Evolutionary conservation across 2,113 vertebrate genomes (phyloP).

Genomic region (Muntiacus reevesi): DNA sequence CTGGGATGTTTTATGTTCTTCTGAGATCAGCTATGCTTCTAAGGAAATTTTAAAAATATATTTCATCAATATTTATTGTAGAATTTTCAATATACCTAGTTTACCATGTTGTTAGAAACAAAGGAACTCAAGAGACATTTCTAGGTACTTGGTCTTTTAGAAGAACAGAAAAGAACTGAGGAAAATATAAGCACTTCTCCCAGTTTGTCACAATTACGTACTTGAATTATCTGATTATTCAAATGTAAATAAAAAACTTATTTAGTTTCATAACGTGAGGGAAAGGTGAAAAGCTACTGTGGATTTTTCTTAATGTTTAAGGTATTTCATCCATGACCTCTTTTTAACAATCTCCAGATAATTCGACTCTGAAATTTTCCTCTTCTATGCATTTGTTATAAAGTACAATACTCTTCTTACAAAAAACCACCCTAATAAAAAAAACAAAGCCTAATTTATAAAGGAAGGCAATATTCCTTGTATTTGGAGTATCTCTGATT

Average conservation of each 20-base stretch:
- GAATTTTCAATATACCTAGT: not conserved
- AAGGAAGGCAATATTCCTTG: not conserved
- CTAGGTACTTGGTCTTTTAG: not conserved
- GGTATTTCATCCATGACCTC: not conserved
- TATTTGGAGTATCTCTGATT: not conserved
- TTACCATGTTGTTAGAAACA: not conserved
- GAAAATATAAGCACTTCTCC: not conserved
- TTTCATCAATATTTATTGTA: not conserved
- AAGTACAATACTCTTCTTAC: not conserved
- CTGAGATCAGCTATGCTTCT: not conserved
- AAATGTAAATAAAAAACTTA: not conserved
- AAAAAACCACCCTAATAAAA: not conserved
- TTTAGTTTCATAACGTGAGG: not conserved
- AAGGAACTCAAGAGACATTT: not conserved
- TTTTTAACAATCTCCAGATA: not conserved
- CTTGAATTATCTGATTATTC: not conserved
- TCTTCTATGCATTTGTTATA: not conserved
- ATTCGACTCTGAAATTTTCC: not conserved
- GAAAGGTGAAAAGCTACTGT: not conserved
- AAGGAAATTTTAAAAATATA: not conserved
- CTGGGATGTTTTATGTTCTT: not conserved
- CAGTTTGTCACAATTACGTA: not conserved
- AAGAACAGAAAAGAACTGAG: not conserved
- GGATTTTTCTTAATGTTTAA: not conserved
- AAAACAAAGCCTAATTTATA: not conserved